Evolutionary conservation across 2,888 invertebrate species (phyloP), one percentile per base, ranked within the genome.

Genomic region (Eupithecia vulgata): DNA sequence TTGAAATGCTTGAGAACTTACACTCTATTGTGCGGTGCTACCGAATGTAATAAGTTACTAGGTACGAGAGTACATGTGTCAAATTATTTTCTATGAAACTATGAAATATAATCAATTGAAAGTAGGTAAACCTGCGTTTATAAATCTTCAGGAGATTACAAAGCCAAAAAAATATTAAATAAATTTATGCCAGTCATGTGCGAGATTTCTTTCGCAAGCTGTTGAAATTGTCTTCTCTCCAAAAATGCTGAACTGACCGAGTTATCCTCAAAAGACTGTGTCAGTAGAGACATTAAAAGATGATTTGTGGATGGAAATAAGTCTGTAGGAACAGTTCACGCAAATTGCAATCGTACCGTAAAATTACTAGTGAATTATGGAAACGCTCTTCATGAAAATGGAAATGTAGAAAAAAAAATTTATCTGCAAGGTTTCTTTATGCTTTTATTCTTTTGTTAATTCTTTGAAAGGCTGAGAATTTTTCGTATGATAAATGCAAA

Each of bases 271-370:
- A 40, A 7, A 25, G 7, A 8, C 65, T 65, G 15, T 40, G 65
- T 25, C 65, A 37, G 21, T 64, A 64, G n/a, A 65, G 65, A 42
- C 42, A 42, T 65, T 65, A 65, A 42, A 64, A 64, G 21, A 64
- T 64, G 64, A 64, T 64, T 62, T 64, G 64, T 64, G 64, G n/a
- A 1, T 64, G 64, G 64, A 64, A 64, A 65, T 25, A 40, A 40
- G 64, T 40, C 13, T 37, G 64, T 40, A 17, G 13, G 35, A 65
- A n/a, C 21, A 48, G 48, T 65, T 40, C 65, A 21, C 25, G 21
- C 37, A 13, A 25, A 65, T 37, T 65, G 40, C 37, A 12, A 34
- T 7, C 34, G 65, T 65, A 6, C 37, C 37, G 15, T 37, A 25
- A 40, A 65, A 40, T 65, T 34, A 34, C 61, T n/a, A 25, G 21